These are phyloP conservation scores for Terebella lapidaria DNA, from an alignment of 2,888 invertebrate species.

Conservation along the genomic window DNA sequence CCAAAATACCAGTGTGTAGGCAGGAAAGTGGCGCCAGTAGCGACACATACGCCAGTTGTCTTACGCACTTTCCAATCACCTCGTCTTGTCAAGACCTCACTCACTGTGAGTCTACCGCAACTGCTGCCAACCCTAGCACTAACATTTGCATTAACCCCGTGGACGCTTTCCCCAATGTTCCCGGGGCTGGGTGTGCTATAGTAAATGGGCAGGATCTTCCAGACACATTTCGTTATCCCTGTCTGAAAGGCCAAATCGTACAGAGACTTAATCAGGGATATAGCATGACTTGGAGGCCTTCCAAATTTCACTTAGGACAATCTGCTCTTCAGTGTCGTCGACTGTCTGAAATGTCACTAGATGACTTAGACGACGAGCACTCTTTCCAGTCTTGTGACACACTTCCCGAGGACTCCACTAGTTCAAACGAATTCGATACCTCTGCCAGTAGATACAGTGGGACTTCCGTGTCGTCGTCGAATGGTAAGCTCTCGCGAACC, in stretches of 20 bases:
- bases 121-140: background rate
- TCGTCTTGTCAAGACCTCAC: too few species aligned
- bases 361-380: too few species aligned
- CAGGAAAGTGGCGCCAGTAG: background rate
- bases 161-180: background rate
- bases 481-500: too few species aligned
- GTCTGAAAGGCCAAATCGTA: background rate
- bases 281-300: background rate
- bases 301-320: background rate
- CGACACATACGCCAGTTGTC: background rate
- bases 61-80: background rate
- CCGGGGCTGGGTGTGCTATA: background rate
- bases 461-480: too few species aligned
- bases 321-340: too few species aligned
- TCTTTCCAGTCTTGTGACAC: too few species aligned
- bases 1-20: too few species aligned
- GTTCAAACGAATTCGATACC: too few species aligned
- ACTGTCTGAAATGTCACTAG: too few species aligned
- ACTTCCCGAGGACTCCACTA: too few species aligned
- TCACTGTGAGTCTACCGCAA: background rate
- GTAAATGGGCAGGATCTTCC: background rate
- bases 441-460: too few species aligned
- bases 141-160: background rate
- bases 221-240: background rate
- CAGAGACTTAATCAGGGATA: background rate